Percentiles rank a stretch among this genome's conserved stretches.
Conservation (phyloP, 1,140 invertebrate genomes). For the Philotrypesis tridentata region DNA sequence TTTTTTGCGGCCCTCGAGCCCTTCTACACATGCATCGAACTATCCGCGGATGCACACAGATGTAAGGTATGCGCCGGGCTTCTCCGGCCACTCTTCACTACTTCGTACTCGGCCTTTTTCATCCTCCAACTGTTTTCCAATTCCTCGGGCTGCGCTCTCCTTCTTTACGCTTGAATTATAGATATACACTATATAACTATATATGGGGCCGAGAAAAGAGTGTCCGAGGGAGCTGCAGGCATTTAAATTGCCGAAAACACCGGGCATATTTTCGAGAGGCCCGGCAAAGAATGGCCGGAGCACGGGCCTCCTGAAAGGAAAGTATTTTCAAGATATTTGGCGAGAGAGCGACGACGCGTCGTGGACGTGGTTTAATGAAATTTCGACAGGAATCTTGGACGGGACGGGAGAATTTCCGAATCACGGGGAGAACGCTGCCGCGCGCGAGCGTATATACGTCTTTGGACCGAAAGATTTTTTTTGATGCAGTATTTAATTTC, state of each 20-base stretch:
- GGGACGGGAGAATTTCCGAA: not conserved
- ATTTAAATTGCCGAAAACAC: slow-evolving; percentile 27
- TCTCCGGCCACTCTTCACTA: not conserved
- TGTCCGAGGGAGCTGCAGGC: not conserved
- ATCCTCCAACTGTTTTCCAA: slow-evolving; percentile 51
- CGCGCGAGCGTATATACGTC: no score
- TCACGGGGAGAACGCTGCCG: not conserved
- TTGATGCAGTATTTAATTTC: not conserved
- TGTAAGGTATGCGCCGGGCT: no score
- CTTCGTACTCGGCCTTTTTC: slow-evolving; percentile 43
- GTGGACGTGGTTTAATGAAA: slow-evolving; percentile 10
- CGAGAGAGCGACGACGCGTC: not conserved
- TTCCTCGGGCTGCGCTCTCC: slow-evolving; percentile 47
- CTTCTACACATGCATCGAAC: not conserved
- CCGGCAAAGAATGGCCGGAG: not conserved
- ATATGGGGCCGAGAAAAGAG: not conserved
- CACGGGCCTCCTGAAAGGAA: slow-evolving; percentile 18
- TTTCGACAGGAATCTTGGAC: not conserved
- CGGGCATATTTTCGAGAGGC: not conserved
- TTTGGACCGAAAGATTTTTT: no score
- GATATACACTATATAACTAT: not conserved
- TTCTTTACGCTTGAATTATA: slow-evolving; percentile 21
- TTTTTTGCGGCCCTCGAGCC: not conserved
- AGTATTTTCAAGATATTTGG: slow-evolving; percentile 28
- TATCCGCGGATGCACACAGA: no score